These are phyloP conservation scores for Plodia interpunctella DNA, from an alignment of 1,140 invertebrate species.

Conservation along the genomic window DNA sequence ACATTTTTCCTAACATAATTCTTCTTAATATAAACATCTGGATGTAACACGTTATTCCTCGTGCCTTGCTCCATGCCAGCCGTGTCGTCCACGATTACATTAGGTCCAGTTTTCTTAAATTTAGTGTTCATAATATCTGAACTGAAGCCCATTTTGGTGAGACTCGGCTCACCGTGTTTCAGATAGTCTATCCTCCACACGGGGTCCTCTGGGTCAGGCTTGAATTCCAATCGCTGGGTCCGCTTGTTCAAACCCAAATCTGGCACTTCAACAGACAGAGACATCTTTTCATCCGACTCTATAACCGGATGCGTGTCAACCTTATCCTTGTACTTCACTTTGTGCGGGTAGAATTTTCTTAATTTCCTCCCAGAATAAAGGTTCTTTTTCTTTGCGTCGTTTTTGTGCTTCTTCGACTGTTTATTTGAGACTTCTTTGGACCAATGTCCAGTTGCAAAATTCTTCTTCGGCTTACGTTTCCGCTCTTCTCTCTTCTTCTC, in stretches of 20 bases:
- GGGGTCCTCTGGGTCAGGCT: conserved; percentile 34
- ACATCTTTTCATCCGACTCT: conserved; percentile 48
- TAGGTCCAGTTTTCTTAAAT: conserved; percentile 36
- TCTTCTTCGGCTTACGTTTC: conserved; percentile 26
- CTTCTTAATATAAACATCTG: conserved; percentile 58
- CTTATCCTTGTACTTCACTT: conserved; percentile 60
- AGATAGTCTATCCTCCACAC: conserved; percentile 63
- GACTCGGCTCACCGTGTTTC: conserved; percentile 53
- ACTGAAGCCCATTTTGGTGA: conserved; percentile 38
- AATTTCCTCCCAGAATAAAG: conserved; percentile 48
- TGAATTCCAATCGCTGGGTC: conserved; percentile 38
- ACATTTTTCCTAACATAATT: conserved; percentile 45
- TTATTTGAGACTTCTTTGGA: conserved; percentile 21
- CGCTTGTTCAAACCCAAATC: conserved; percentile 29
- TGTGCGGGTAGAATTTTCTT: conserved; percentile 60
- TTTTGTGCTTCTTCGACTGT: conserved; percentile 33
- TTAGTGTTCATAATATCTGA: conserved; percentile 35
- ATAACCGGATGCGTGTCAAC: conserved; percentile 26
- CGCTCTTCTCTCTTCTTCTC: conserved; percentile 12
- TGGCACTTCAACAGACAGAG: conserved; percentile 51
- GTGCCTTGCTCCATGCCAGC: conserved; percentile 21
- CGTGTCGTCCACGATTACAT: conserved; percentile 28
- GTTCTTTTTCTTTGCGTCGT: conserved; percentile 25
- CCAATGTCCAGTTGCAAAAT: conserved; percentile 4
- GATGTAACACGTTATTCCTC: conserved; percentile 46